Base-by-base conservation (phyloP, 2,888 invertebrate genomes). In the Seladonia tumulorum region DNA sequence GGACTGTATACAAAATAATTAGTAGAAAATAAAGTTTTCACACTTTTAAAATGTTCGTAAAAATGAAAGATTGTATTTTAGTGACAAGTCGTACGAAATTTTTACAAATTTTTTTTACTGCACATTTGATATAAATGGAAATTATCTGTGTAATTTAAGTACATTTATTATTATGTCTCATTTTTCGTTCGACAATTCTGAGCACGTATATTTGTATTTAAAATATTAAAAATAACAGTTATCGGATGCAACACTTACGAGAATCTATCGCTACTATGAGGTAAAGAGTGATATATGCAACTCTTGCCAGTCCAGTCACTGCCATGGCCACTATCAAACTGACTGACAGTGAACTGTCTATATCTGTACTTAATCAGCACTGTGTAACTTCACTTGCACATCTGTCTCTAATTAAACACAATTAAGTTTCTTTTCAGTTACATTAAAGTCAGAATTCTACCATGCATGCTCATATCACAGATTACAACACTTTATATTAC, bases 301-400 rank as follows among this genome's bases (percentile, higher is more conserved):
- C 60, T 70, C 75, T 85, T 79, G 81, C 88, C 74, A 84, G 68
- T 89, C 90, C 81, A 82, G 71, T 82, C 91, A 92, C 89, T 83
- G 85, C 83, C 88, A 81, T 87, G 83, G 84, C 80, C 82, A 87
- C 83, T 86, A 81, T 86, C 75, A 79, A 83, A 91, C 89, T 89
- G 86, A 87, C 84, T 78, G 76, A 82, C 81, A 73, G 74, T 73
- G 76, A 81, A 76, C 87, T 79, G 57, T 68, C 39, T 72, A 79
- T 72, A 75, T 76, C 83, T 86, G 83, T 76, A 77, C 68, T 79
- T 76, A 89, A 85, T 88, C 85, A 86, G 82, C 73, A 84, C 82
- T 78, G 42, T 71, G 66, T 45, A 71, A 47, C 77, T 74, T 81
- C 75, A 73, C 83, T 81, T 76, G 76, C 76, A 75, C 82, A 82